Conservation (phyloP, 1,140 invertebrate genomes). For the Lucilia sericata region DNA sequence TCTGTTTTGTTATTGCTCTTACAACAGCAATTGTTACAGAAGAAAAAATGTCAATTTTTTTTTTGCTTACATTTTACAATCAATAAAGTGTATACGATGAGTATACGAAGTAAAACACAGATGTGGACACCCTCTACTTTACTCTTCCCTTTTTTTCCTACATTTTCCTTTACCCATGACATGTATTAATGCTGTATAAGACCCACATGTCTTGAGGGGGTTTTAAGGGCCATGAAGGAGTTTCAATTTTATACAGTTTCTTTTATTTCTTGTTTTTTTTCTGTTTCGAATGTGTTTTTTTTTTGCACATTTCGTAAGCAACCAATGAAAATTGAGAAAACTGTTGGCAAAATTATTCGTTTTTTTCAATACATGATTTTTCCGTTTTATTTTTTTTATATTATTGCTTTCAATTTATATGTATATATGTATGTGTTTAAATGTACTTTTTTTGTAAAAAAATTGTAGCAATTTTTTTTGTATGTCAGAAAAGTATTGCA, state of each 20-base stretch:
- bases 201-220: neutral
- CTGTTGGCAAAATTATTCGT: neutral
- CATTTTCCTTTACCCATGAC: too few relatives aligned
- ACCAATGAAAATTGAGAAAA: constrained; percentile 16
- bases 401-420: too few relatives aligned
- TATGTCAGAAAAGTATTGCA: neutral
- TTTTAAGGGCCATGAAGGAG: neutral
- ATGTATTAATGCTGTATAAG: too few relatives aligned
- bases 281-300: neutral
- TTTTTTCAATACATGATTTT: neutral
- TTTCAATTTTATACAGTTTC: neutral
- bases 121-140: too few relatives aligned
- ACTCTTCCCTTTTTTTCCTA: too few relatives aligned
- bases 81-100: neutral
- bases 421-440: too few relatives aligned
- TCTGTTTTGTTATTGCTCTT: neutral
- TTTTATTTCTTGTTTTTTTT: neutral
- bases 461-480: neutral
- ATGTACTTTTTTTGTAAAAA: too few relatives aligned
- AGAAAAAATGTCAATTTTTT: neutral
- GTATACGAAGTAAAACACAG: too few relatives aligned
- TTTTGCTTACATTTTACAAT: neutral
- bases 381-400: neutral
- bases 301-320: neutral
- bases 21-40: neutral